Base-by-base conservation (phyloP, 2,888 invertebrate species). In the Drosophila suboccidentalis region DNA sequence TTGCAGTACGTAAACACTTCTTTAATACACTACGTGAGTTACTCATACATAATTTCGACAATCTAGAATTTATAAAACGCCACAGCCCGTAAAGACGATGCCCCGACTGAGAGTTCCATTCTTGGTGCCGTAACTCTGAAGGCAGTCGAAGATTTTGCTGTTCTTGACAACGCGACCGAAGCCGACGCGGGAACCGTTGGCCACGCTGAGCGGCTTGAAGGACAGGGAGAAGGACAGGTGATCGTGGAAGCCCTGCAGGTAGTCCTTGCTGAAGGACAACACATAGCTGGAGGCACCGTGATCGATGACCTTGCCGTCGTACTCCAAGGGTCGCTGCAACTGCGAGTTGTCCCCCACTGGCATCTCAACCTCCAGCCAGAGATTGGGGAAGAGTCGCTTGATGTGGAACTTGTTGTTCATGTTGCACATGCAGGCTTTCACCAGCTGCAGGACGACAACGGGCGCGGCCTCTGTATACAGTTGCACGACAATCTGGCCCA, bases 401-500 rank as follows among this genome's bases (percentile, higher is more conserved):
- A 89, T 66, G 1, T 50, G 4, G 11, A 90, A 91, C n/a, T 79
- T 75, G 6, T 50, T 46, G 26, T 67, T 47, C 64, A 78, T 79
- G 4, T 69, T 62, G 55, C 68, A 68, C 58, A 85, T 70, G 32
- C 90, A 91, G 44, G 87, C 76, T 1, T 68, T 67, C 4, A 90
- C 75, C 26, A 91, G 55, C n/a, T 86, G 80, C 0, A 87, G 71
- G 2, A 87, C 87, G 0, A 91, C 80, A 13, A 72, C 68, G 0
- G 92, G 91, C 0, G 84, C 87, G 0, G 90, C 83, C 68, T 91
- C 91, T 0, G 83, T 87, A 36, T 82, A 92, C 4, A 91, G 76
- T 10, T 86, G 69, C 0, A 91, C 36, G 0, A 89, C 71, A 22
- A 91, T 59, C 8, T 90, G 73, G 0, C 90, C 91, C 10, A 90